These are phyloP conservation scores for Erythrocercus mccallii DNA, from an alignment of 2,113 vertebrate species.

Conservation along the genomic window DNA sequence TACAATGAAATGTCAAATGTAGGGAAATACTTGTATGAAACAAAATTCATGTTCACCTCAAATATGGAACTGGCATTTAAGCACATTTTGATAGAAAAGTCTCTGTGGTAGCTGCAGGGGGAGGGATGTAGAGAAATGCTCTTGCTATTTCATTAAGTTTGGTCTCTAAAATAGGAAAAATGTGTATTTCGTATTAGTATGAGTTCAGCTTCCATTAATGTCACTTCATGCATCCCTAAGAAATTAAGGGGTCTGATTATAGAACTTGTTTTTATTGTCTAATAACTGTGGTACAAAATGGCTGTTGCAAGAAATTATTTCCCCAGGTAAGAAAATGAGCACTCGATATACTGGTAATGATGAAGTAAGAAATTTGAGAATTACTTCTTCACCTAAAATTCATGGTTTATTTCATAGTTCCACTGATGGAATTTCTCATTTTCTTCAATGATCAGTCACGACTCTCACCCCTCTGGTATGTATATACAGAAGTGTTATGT, in stretches of 20 bases:
- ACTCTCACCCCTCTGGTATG: neutral
- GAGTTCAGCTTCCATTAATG: neutral
- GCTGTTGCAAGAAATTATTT: neutral
- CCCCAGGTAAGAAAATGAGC: neutral
- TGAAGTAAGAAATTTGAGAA: constrained; percentile 10
- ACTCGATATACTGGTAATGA: neutral
- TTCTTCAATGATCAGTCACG: neutral
- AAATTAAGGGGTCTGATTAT: neutral
- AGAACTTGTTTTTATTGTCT: neutral
- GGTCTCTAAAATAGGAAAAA: neutral
- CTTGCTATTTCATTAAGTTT: neutral
- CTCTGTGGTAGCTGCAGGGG: neutral
- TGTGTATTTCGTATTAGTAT: fast-evolving
- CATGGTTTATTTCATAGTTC: constrained; percentile 38
- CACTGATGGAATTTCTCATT: neutral
- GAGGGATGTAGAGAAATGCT: neutral
- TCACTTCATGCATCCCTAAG: neutral
- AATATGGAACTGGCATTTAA: neutral
- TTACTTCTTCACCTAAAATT: constrained; percentile 15
- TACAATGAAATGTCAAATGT: neutral
- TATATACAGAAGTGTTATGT: constrained; percentile 24
- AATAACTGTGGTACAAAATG: neutral
- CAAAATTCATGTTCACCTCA: neutral
- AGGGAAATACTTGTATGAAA: neutral
- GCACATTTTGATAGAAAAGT: neutral